phyloP scores from a whole-genome alignment of 2,113 vertebrate species.

The Brachyhypopomus gauderio region DNA sequence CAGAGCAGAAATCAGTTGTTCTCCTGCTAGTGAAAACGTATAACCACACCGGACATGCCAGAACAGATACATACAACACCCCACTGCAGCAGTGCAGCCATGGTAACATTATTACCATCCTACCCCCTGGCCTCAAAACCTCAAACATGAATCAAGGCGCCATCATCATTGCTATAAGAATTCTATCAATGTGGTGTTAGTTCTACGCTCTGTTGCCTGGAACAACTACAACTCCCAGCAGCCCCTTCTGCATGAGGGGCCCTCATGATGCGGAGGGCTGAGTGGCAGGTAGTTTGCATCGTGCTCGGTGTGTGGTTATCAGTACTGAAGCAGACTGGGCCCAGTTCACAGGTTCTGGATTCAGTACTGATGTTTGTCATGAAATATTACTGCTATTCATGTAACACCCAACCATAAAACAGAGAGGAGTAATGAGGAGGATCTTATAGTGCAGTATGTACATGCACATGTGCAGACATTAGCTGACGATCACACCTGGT shows the following conservation, averaged over 20 bases:
- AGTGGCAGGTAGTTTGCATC: neutral
- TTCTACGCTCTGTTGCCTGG: constrained; percentile 62
- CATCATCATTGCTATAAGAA: constrained; percentile 61
- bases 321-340: neutral
- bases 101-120: constrained; percentile 20
- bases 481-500: no score
- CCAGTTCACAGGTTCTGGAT: neutral
- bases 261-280: constrained; percentile 35
- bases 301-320: constrained; percentile 14
- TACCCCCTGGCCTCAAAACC: neutral
- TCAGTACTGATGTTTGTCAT: neutral
- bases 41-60: no score
- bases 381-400: neutral
- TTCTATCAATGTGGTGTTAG: constrained; percentile 67
- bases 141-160: constrained; percentile 5
- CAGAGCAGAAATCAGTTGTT: no score
- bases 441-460: no score
- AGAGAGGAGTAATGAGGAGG: no score
- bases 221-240: constrained; percentile 70
- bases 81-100: constrained; percentile 25
- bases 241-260: constrained; percentile 37
- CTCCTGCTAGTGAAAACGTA: no score
- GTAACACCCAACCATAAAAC: no score
- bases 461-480: no score
- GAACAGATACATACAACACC: constrained; percentile 23